phyloP scores from a whole-genome alignment of 2,113 vertebrate species.

The Lathamus discolor region DNA sequence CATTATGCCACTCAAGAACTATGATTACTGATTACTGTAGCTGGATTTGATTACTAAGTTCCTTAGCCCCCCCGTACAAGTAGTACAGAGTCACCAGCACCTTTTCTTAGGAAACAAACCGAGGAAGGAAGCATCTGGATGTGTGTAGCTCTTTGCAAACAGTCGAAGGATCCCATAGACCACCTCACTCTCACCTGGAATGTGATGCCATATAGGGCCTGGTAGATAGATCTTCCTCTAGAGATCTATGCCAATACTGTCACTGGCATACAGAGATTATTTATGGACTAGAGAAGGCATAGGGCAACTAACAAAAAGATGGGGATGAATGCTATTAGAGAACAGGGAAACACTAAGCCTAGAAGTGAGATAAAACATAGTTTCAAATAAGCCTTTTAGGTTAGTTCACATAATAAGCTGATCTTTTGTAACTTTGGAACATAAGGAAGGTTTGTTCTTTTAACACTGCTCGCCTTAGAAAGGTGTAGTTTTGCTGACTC shows the following conservation, averaged over 20 bases:
- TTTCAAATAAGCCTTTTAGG: neutral
- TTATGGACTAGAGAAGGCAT: neutral
- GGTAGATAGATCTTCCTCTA: neutral
- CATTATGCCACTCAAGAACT: neutral
- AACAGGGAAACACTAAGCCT: neutral
- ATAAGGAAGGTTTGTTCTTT: neutral
- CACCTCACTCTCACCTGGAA: neutral
- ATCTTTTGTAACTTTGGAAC: neutral
- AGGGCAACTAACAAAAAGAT: neutral
- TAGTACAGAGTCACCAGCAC: neutral
- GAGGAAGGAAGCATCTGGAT: neutral
- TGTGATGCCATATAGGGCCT: neutral
- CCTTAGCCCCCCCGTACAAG: neutral
- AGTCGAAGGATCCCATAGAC: neutral
- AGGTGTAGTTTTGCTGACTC: neutral
- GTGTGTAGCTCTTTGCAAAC: neutral
- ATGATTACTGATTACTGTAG: neutral
- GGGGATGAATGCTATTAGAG: neutral
- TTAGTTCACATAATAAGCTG: neutral
- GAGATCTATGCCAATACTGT: neutral
- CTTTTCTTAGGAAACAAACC: neutral
- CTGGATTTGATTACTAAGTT: neutral
- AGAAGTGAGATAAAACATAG: neutral
- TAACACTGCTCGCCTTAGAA: neutral
- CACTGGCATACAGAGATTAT: neutral